phyloP scores from a whole-genome alignment of 2,113 vertebrate species.

The Mirounga angustirostris region DNA sequence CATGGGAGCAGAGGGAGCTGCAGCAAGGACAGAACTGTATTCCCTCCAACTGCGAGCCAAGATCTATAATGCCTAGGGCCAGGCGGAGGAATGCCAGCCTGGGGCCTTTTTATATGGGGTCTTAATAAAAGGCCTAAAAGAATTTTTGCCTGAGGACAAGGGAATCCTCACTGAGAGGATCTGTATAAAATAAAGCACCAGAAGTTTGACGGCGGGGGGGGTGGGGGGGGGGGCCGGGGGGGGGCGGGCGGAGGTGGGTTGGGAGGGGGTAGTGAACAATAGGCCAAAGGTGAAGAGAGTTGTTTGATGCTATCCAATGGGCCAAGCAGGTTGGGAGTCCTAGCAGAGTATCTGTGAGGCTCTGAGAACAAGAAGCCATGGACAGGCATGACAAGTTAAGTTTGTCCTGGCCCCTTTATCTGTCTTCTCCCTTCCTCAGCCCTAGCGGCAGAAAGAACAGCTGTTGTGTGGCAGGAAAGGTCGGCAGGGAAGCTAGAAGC shows the following conservation, averaged over 20 bases:
- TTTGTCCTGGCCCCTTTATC: neutral
- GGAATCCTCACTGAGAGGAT: neutral
- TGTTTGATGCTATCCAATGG: neutral
- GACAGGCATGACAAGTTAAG: too few species aligned
- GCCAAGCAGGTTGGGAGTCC: neutral
- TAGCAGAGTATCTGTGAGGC: neutral
- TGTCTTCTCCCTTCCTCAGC: neutral
- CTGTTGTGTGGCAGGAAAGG: neutral
- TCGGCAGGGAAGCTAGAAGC: neutral
- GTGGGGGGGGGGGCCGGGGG: neutral
- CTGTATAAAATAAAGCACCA: neutral
- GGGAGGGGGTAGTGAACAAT: neutral
- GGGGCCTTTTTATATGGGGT: neutral
- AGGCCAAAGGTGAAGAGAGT: neutral
- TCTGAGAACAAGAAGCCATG: too few species aligned
- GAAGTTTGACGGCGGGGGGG: neutral
- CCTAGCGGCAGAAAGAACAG: neutral
- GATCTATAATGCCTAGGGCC: too few species aligned
- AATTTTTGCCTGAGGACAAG: neutral
- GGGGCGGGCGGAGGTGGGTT: too few species aligned
- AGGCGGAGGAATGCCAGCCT: neutral
- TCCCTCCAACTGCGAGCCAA: neutral
- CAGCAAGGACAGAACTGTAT: neutral
- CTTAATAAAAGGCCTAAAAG: neutral
- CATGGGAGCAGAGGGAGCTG: neutral